Conservation (phyloP, 2,113 vertebrate species). For the Hystrix cristata region DNA sequence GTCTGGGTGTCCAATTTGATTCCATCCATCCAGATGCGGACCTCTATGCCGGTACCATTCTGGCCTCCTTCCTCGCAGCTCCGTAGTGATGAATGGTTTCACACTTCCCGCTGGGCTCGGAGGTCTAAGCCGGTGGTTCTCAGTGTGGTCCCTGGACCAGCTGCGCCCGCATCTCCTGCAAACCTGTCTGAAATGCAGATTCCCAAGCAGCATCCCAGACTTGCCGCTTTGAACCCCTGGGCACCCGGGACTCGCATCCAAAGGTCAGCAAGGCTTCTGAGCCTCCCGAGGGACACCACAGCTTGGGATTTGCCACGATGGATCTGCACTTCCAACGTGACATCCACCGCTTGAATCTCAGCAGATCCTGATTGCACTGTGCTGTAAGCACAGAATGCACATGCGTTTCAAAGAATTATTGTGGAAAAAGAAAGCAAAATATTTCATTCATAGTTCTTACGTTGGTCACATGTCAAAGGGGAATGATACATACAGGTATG, state of each 20-base stretch:
- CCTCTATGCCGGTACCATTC: background rate
- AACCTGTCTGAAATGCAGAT: background rate
- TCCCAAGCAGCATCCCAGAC: background rate
- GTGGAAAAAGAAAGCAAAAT: background rate
- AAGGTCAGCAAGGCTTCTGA: background rate
- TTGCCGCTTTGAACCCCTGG: background rate
- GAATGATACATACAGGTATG: background rate
- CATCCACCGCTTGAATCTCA: background rate
- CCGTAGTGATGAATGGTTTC: background rate
- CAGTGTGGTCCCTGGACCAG: background rate
- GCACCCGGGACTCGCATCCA: background rate
- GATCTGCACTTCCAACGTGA: rapidly evolving
- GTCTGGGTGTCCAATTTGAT: background rate
- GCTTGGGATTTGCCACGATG: background rate
- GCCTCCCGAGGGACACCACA: rapidly evolving
- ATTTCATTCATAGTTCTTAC: background rate
- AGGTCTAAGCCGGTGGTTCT: background rate
- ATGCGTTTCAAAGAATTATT: background rate
- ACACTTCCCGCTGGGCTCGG: background rate
- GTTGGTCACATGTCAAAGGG: background rate
- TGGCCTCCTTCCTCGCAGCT: background rate
- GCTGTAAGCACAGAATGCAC: no score
- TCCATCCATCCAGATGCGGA: background rate
- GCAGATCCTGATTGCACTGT: background rate
- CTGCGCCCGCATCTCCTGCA: background rate